Conservation (phyloP, 2,113 vertebrate species). For the Balaenoptera acutorostrata region DNA sequence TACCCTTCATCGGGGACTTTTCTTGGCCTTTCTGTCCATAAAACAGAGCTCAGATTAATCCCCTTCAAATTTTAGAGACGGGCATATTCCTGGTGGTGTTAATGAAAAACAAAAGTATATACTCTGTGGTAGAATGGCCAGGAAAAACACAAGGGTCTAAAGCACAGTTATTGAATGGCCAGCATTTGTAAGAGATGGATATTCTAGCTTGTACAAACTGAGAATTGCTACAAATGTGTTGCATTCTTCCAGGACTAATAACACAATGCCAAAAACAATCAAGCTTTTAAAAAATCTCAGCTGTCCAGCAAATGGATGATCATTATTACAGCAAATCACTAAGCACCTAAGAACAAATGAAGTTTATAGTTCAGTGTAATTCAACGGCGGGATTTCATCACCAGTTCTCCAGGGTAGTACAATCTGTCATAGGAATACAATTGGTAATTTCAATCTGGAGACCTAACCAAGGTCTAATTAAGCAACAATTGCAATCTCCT, state of each 20-base stretch:
- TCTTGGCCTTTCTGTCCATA: background rate
- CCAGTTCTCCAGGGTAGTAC: constrained; percentile 48
- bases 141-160: background rate
- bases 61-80: background rate
- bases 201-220: constrained; percentile 12
- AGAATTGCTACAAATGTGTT: constrained; percentile 63
- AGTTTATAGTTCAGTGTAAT: constrained; percentile 61
- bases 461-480: constrained; percentile 62
- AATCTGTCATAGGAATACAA: constrained; percentile 50
- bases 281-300: constrained; percentile 64
- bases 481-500: constrained; percentile 3
- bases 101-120: constrained; percentile 6
- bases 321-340: constrained; percentile 62
- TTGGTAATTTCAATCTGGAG: constrained; percentile 68
- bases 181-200: constrained; percentile 39
- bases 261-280: constrained; percentile 69
- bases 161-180: background rate
- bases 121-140: constrained; percentile 41
- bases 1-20: background rate
- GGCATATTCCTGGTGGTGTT: background rate
- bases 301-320: constrained; percentile 69
- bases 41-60: background rate
- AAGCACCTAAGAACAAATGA: constrained; percentile 67
- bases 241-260: constrained; percentile 56
- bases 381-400: constrained; percentile 64